These are phyloP conservation scores for Lagorchestes hirsutus DNA, from an alignment of 2,797 vertebrate genomes.

Conservation along the genomic window DNA sequence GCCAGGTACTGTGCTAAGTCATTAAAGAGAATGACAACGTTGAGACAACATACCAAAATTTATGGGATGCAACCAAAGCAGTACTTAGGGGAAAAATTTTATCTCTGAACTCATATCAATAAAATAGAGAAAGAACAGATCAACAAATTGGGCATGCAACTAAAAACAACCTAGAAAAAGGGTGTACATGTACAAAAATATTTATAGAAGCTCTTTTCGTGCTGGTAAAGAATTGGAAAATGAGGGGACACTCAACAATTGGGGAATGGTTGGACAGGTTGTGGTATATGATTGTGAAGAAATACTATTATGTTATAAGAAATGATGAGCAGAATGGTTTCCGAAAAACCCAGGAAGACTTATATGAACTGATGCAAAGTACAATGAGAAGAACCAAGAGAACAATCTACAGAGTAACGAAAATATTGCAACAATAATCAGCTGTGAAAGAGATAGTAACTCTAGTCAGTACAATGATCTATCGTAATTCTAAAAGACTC, in stretches of 20 bases:
- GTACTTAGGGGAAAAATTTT: no score
- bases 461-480: neutral
- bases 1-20: no score
- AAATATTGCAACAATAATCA: neutral
- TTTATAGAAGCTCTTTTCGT: neutral
- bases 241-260: neutral
- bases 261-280: neutral
- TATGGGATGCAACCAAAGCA: neutral
- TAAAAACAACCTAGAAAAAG: neutral
- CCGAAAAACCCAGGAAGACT: neutral
- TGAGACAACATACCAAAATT: no score
- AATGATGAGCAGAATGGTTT: neutral
- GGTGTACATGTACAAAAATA: neutral
- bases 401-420: neutral
- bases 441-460: neutral
- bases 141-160: neutral
- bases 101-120: no score
- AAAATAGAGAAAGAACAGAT: no score
- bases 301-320: neutral
- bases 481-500: neutral
- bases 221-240: neutral
- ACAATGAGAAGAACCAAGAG: neutral
- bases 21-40: no score
- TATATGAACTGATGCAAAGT: neutral
- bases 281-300: neutral